A percentile compares a stretch with the other conserved stretches of the same genome.
These are phyloP conservation scores for Anolis sagrei DNA, from an alignment of 2,113 vertebrate species.

Conservation along the genomic window DNA sequence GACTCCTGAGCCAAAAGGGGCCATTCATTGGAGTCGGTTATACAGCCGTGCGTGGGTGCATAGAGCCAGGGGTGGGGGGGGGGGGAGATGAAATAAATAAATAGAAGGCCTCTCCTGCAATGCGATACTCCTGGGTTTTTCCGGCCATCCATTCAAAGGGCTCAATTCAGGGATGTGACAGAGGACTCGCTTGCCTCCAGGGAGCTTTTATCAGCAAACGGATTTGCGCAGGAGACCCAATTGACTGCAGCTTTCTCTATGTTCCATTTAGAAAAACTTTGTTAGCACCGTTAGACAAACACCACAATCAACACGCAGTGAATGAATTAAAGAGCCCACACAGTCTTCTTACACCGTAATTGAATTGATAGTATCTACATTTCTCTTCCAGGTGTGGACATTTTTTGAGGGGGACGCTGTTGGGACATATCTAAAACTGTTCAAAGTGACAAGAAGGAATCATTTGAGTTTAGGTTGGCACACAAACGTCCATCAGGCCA, in stretches of 20 bases:
- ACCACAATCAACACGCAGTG: neutral
- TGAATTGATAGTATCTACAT: neutral
- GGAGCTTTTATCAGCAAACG: conserved; percentile 43
- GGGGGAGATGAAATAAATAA: conserved; percentile 81
- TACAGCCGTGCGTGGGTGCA: conserved; percentile 47
- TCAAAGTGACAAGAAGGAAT: neutral
- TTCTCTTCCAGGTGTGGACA: rapidly evolving
- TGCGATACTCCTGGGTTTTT: conserved; percentile 91
- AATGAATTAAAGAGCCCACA: conserved; percentile 33
- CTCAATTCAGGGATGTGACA: conserved; percentile 82
- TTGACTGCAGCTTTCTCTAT: rapidly evolving
- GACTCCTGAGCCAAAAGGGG: conserved; percentile 77
- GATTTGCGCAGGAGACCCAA: conserved; percentile 53
- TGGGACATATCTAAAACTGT: neutral
- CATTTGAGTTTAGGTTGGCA: neutral
- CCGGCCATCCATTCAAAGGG: conserved; percentile 83
- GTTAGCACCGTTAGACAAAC: neutral
- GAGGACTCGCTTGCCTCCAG: conserved; percentile 73
- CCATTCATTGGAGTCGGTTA: conserved; percentile 89
- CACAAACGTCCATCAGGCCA: neutral
- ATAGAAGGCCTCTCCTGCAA: conserved; percentile 92
- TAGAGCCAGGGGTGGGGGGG: conserved; percentile 60
- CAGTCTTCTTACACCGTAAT: conserved; percentile 10
- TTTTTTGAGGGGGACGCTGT: neutral
- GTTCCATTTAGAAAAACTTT: conserved; percentile 20